These are phyloP conservation scores for Tenrec ecaudatus DNA, from an alignment of 2,113 vertebrate genomes.

Conservation along the genomic window DNA sequence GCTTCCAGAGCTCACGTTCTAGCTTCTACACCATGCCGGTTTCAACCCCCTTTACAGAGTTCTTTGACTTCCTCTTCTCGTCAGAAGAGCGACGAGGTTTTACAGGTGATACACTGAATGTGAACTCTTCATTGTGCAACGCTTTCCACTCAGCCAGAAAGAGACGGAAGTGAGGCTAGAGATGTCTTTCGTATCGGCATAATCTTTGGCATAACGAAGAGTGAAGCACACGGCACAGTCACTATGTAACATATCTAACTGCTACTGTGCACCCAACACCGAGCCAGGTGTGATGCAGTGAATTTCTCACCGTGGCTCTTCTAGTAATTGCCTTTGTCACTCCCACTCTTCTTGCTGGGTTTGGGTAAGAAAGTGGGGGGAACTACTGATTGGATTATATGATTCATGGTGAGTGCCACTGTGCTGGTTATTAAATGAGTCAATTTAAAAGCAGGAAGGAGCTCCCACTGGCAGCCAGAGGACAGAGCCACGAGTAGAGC, in stretches of 20 bases:
- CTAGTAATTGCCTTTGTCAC: no score
- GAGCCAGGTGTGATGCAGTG: not conserved
- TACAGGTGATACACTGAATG: not conserved
- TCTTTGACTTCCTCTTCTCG: not conserved
- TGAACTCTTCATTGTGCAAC: not conserved
- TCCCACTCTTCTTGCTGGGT: no score
- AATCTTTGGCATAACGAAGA: slow-evolving; percentile 12
- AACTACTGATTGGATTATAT: no score
- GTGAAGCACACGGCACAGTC: not conserved
- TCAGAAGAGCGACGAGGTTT: not conserved
- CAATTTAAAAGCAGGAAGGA: no score
- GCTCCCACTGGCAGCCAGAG: no score
- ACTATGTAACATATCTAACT: not conserved
- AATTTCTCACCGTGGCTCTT: no score
- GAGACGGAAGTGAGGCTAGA: not conserved
- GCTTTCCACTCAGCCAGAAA: not conserved
- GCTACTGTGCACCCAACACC: not conserved
- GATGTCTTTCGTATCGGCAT: not conserved
- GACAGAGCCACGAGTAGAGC: no score
- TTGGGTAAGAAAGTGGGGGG: no score
- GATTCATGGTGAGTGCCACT: no score
- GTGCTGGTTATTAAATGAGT: no score
- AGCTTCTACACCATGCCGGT: not conserved
- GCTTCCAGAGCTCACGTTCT: not conserved
- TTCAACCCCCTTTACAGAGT: not conserved